Percentiles rank a stretch among this genome's conserved stretches.
These are phyloP conservation scores for Drosophila kepulauana DNA, from an alignment of 1,140 invertebrate species.

Conservation along the genomic window DNA sequence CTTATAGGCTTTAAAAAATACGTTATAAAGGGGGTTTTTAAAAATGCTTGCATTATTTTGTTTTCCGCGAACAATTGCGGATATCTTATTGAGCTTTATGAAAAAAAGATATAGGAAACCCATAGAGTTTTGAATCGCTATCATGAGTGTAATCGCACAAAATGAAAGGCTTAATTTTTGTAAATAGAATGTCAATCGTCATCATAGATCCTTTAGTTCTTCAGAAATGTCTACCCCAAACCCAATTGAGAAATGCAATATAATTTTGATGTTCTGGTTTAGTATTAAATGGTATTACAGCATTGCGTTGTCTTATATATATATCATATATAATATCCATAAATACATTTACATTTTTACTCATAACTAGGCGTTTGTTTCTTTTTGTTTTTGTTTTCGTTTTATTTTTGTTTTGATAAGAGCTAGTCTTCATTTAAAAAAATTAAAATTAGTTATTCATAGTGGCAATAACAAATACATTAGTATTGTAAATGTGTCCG, in stretches of 20 bases:
- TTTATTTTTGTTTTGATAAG: slow-evolving; percentile 32
- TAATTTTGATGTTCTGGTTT: slow-evolving; percentile 52
- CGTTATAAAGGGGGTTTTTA: too few species aligned
- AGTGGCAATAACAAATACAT: slow-evolving; percentile 69
- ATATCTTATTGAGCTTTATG: too few species aligned
- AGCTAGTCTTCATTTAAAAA: slow-evolving; percentile 66
- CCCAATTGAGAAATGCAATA: slow-evolving; percentile 7
- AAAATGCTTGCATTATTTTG: too few species aligned
- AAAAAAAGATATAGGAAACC: too few species aligned
- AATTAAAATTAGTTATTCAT: slow-evolving; percentile 76
- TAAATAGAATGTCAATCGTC: too few species aligned
- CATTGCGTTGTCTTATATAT: slow-evolving; percentile 77
- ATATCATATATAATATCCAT: slow-evolving; percentile 76
- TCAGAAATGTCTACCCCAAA: too few species aligned
- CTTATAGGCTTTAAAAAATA: too few species aligned
- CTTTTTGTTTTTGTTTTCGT: slow-evolving; percentile 11
- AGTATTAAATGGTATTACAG: slow-evolving; percentile 80
- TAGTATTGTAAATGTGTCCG: slow-evolving; percentile 39
- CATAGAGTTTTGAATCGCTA: too few species aligned
- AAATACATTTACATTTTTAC: slow-evolving; percentile 70
- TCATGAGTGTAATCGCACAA: too few species aligned
- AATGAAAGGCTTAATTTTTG: too few species aligned
- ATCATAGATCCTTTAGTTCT: too few species aligned
- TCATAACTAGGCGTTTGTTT: slow-evolving; percentile 72
- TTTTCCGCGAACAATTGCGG: too few species aligned